Evolutionary conservation across 1,140 invertebrate species (phyloP).

Genomic region (Araneus ventricosus): DNA sequence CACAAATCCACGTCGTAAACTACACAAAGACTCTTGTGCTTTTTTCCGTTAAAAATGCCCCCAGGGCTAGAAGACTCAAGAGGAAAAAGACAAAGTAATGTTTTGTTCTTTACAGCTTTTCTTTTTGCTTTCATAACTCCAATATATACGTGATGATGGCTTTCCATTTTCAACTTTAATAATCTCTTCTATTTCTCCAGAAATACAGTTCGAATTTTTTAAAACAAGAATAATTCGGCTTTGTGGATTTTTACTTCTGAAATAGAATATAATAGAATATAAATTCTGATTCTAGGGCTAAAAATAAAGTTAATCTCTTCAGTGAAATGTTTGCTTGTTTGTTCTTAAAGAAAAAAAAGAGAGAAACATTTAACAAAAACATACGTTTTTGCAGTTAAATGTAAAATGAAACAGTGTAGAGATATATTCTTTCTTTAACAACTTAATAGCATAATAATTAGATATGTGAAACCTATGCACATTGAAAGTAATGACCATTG

Average conservation of each 20-base stretch:
- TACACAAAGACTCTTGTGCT: not conserved
- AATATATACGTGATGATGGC: not conserved
- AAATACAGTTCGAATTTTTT: not conserved
- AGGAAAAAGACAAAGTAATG: not conserved
- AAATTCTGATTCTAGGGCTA: no score
- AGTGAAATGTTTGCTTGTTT: no score
- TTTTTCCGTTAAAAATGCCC: no score
- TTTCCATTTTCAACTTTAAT: not conserved
- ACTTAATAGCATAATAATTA: no score
- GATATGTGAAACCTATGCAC: no score
- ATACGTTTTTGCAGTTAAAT: no score
- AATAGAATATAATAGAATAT: not conserved
- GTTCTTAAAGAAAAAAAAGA: no score
- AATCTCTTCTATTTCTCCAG: not conserved
- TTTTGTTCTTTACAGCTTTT: not conserved
- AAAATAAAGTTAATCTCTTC: no score
- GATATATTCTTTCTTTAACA: no score
- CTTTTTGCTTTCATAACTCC: not conserved
- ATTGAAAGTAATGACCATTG: no score
- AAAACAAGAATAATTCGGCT: not conserved
- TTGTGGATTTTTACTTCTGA: not conserved
- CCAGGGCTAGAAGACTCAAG: not conserved
- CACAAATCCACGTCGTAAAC: conserved; percentile 12
- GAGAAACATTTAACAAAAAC: no score
- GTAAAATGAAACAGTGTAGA: no score